These are phyloP conservation scores for Bombyx huttoni DNA, from an alignment of 2,888 invertebrate genomes.

Conservation along the genomic window DNA sequence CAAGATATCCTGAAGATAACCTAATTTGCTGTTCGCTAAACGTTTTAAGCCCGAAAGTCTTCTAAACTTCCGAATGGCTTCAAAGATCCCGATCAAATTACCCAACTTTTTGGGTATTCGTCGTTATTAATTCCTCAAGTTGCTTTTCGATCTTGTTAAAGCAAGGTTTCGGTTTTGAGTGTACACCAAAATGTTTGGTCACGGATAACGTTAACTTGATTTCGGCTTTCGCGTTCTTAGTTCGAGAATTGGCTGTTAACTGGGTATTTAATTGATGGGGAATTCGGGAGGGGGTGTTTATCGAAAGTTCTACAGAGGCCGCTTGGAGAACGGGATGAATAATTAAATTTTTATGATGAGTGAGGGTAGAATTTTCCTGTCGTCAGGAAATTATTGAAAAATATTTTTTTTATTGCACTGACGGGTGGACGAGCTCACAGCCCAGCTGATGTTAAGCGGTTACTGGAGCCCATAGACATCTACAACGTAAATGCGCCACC, in stretches of 20 bases:
- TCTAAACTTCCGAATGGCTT: conserved; percentile 1
- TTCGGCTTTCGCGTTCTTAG: not conserved
- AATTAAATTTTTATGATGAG: not conserved
- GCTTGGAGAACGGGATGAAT: not conserved
- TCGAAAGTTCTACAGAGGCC: not conserved
- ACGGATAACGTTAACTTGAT: not conserved
- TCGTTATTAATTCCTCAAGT: not conserved
- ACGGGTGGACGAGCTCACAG: too few species aligned
- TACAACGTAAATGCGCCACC: too few species aligned
- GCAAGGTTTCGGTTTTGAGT: not conserved
- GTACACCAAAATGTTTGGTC: not conserved
- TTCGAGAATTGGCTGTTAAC: not conserved
- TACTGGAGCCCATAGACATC: too few species aligned
- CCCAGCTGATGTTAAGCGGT: too few species aligned
- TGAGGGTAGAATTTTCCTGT: too few species aligned
- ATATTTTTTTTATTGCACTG: too few species aligned
- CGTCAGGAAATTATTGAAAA: too few species aligned
- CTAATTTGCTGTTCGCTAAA: not conserved
- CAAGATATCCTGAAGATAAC: not conserved
- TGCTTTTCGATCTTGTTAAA: not conserved
- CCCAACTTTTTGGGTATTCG: conserved; percentile 1
- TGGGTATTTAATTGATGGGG: not conserved
- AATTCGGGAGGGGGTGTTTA: not conserved
- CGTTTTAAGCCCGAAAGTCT: not conserved
- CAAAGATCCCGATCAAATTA: conserved; percentile 1